These are phyloP conservation scores for Pentalonia nigronervosa DNA, from an alignment of 1,140 invertebrate species.

Conservation along the genomic window DNA sequence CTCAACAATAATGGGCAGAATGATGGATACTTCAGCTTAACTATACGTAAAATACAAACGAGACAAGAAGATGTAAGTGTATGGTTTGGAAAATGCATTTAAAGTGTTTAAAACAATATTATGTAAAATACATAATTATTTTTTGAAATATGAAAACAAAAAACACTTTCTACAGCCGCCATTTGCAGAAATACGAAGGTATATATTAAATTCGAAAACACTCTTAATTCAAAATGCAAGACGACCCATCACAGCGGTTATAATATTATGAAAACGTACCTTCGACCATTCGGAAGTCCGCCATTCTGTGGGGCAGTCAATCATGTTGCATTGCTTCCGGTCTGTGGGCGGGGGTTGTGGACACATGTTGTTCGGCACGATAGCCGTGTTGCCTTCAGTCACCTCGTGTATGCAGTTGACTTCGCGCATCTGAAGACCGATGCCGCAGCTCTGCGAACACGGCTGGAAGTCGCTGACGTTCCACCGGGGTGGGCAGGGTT, in stretches of 20 bases:
- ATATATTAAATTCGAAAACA: neutral
- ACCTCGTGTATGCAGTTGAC: slow-evolving; percentile 94
- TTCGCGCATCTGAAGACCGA: slow-evolving; percentile 86
- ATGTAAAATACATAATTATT: neutral
- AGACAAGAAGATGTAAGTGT: too few relatives aligned
- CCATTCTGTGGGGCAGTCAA: slow-evolving; percentile 91
- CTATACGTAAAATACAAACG: neutral
- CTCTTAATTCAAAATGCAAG: neutral
- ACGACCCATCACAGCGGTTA: neutral
- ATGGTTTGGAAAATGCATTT: neutral
- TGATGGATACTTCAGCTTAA: neutral
- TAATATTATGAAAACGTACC: slow-evolving; percentile 63
- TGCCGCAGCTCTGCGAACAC: slow-evolving; percentile 68
- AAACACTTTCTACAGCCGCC: neutral
- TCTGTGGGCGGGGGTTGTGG: slow-evolving; percentile 84
- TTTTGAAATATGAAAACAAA: neutral
- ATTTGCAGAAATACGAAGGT: neutral
- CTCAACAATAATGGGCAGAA: neutral
- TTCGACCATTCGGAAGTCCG: slow-evolving; percentile 83
- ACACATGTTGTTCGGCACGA: slow-evolving; percentile 89
- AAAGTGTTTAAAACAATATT: neutral
- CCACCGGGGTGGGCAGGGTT: slow-evolving; percentile 90
- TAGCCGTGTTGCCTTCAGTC: slow-evolving; percentile 84
- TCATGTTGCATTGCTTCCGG: slow-evolving; percentile 88
- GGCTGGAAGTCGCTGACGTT: slow-evolving; percentile 83